These are phyloP conservation scores for Mus spretus DNA, from an alignment of 2,797 vertebrate species.

Conservation along the genomic window DNA sequence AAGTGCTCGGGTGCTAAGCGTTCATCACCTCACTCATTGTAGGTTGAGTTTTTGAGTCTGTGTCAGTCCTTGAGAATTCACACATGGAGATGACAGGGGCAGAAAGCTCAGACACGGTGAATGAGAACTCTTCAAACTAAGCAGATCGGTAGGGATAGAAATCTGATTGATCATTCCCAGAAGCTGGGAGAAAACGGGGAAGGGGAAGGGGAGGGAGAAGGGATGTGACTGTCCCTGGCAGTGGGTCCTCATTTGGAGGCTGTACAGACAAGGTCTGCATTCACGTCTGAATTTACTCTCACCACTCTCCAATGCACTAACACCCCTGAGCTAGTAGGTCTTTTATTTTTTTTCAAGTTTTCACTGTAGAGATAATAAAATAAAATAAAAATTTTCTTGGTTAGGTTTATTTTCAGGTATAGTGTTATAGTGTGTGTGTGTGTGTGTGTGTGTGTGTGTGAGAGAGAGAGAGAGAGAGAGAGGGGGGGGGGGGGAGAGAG, in stretches of 20 bases:
- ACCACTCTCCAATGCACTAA: neutral
- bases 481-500: too few relatives aligned
- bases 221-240: neutral
- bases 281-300: neutral
- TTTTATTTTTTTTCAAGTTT: too few relatives aligned
- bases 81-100: neutral
- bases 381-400: too few relatives aligned
- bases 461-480: too few relatives aligned
- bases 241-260: neutral
- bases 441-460: too few relatives aligned
- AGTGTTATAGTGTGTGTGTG: too few relatives aligned
- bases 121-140: neutral
- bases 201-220: rapidly evolving
- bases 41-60: neutral
- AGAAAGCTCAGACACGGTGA: neutral
- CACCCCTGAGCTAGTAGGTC: neutral
- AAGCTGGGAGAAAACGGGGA: neutral
- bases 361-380: too few relatives aligned
- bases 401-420: too few relatives aligned
- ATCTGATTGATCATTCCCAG: neutral
- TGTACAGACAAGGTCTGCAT: neutral
- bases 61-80: neutral
- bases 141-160: neutral
- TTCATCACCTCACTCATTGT: neutral
- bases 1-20: neutral